Base-by-base conservation (phyloP, 2,797 vertebrate species). In the Remorina albescens region DNA sequence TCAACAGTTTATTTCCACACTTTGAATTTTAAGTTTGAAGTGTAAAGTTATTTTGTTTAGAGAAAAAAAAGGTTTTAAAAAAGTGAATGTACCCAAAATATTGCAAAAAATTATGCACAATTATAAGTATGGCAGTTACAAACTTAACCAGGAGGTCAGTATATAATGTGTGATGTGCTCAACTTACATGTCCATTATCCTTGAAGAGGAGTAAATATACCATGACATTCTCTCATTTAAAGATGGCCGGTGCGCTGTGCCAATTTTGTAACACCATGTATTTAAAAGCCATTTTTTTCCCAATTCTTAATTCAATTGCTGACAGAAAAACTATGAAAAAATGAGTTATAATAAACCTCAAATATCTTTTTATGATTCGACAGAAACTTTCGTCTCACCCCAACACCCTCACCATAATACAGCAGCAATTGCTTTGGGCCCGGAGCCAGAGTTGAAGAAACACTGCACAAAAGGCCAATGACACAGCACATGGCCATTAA, bases 401-500 rank as follows among this genome's bases (percentile, higher is more conserved):
- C 13, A 59, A 67, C 30, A 69, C 26, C 39, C 71, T 88, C 26
- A 74, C 82, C 76, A 72, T 74, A 46, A 49, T 42, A 56, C 30
- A 42, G 21, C 5, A 28, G 34, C 70, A 67, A 78, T 84, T 74
- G 66, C 61, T 81, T 61, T 34, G 34, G 42, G 19, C 18, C 26
- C 36, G 8, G 21, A 67, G 25, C 51, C 60, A 44, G 23, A 26
- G 59, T 60, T 71, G 53, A 67, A 71, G 49, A 84, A 85, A 79
- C 49, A 67, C 51, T 30, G 18, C 44, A 69, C 66, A 76, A 65
- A 68, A 23, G 56, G 34, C 80, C 74, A 74, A 64, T 30, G 65
- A 67, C 49, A 67, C 58, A 25, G 68, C 54, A 41, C 41, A 58
- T 6, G 57, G 76, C 57, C 76, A 80, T 81, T 88, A 81, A 73